Base-by-base conservation (phyloP, 2,888 invertebrate species). In the Smittia sp. region DNA sequence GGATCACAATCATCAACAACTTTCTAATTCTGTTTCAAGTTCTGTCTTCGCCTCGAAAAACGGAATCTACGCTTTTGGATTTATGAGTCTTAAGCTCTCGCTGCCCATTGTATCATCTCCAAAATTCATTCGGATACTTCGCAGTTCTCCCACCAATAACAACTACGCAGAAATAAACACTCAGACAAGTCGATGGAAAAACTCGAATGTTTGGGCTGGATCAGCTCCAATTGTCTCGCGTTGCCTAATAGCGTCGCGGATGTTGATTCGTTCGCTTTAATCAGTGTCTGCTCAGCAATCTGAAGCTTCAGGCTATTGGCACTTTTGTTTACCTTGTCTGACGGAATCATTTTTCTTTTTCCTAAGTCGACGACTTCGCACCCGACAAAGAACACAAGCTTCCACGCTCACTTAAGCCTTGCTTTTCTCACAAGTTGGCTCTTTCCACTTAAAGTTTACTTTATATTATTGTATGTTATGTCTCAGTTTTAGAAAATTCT, bases 271-370 rank as follows among this genome's bases (percentile, higher is more conserved):
- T 6, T 38, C n/a, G n/a, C n/a, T n/a, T n/a, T n/a, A n/a, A n/a
- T n/a, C n/a, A n/a, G n/a, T n/a, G n/a, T n/a, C n/a, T n/a, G n/a
- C n/a, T n/a, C n/a, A n/a, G n/a, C n/a, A n/a, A n/a, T n/a, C n/a
- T n/a, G n/a, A 32, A 9, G 32, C 32, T 32, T 32, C 9, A 15
- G 46, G 15, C 38, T 9, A n/a, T 2, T 22, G 58, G 2, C 9
- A 2, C 20, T 58, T 58, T 18, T 58, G 20, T 27, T 69, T 52
- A 69, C 69, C 69, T 69, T 69, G 54, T 69, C 69, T 54, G 69
- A 69, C 15, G 69, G 69, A 69, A 69, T 69, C 69, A 69, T 69
- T 27, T 54, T 52, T 58, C 18, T 58, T 20, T n/a, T 58, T 9
- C 9, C 18, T 18, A 20, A 20, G 18, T 58, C 58, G 18, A 22